These are phyloP conservation scores for Andrena bucephala DNA, from an alignment of 2,888 invertebrate species.

Conservation along the genomic window DNA sequence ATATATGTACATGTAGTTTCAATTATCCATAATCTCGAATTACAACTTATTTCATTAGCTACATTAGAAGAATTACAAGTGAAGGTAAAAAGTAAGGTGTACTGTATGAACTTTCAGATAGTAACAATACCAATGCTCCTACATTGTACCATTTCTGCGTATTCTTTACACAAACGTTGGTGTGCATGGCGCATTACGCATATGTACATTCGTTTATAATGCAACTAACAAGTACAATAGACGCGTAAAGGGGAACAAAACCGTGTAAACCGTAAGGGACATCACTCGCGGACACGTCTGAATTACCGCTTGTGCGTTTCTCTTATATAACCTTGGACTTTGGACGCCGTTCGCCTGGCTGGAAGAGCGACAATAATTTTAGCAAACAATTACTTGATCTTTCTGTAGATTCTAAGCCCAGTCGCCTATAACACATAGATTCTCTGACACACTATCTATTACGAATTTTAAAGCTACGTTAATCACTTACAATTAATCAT, in stretches of 20 bases:
- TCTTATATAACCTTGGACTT: slow-evolving; percentile 66
- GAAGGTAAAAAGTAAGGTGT: too few species aligned
- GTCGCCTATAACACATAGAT: background rate
- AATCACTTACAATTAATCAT: background rate
- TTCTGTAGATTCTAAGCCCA: slow-evolving; percentile 22
- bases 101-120: too few species aligned
- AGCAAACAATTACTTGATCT: slow-evolving; percentile 62
- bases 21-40: too few species aligned
- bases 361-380: slow-evolving; percentile 57
- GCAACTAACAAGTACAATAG: slow-evolving; percentile 10
- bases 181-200: background rate
- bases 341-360: slow-evolving; percentile 50
- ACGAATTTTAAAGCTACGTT: background rate
- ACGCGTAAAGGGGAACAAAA: slow-evolving; percentile 17
- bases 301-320: slow-evolving; percentile 32
- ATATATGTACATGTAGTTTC: too few species aligned
- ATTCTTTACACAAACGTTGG: background rate
- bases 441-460: background rate
- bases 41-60: too few species aligned
- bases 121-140: too few species aligned
- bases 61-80: too few species aligned
- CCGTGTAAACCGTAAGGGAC: slow-evolving; percentile 5
- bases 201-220: background rate
- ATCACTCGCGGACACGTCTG: slow-evolving; percentile 17
- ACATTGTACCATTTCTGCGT: background rate